Percentiles rank a stretch among this genome's conserved stretches.
phyloP scores from a whole-genome alignment of 2,797 vertebrate genomes.

The Notoglanidium macrostoma region DNA sequence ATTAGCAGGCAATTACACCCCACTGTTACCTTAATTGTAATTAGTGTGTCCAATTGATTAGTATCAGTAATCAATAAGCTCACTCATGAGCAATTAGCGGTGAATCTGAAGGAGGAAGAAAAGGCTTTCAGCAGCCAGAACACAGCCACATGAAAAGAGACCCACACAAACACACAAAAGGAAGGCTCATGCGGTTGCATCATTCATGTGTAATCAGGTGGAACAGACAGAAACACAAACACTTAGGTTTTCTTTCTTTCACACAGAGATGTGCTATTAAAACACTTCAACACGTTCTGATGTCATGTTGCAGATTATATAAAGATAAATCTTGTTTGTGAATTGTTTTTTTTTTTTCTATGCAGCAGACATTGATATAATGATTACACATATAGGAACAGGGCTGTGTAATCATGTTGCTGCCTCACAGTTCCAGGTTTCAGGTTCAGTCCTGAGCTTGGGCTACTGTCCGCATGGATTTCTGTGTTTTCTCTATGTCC shows the following conservation, averaged over 20 bases:
- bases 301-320: neutral
- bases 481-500: neutral
- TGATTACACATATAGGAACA: neutral
- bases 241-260: constrained; percentile 6
- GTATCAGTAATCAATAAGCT: constrained; percentile 74
- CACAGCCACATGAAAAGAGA: constrained; percentile 10
- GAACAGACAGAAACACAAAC: constrained; percentile 32
- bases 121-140: constrained; percentile 6
- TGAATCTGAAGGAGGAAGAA: constrained; percentile 39
- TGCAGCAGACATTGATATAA: neutral
- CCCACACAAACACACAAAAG: neutral
- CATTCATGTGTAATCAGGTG: constrained; percentile 37
- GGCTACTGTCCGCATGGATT: neutral
- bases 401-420: neutral
- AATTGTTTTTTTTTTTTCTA: neutral
- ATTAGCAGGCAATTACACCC: constrained; percentile 65
- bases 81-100: constrained; percentile 72
- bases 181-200: neutral
- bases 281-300: neutral
- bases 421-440: neutral
- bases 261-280: neutral
- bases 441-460: neutral
- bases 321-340: neutral
- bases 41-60: constrained; percentile 73
- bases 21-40: constrained; percentile 66